These are phyloP conservation scores for Epirrita christyi DNA, from an alignment of 2,888 invertebrate species.

Conservation along the genomic window DNA sequence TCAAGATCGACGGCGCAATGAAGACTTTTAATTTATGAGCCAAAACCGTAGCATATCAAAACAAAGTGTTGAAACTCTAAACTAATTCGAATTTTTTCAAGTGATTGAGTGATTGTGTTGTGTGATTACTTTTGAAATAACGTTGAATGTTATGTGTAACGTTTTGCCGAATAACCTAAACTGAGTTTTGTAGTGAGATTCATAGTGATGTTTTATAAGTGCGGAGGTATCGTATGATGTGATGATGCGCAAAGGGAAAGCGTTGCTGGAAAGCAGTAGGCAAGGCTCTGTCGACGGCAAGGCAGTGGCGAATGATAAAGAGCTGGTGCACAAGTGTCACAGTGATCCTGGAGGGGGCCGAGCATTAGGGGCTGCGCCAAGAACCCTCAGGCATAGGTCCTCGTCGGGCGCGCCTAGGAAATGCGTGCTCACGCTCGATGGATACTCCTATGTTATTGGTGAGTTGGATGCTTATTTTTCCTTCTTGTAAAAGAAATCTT, in stretches of 20 bases:
- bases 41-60: conserved; percentile 60
- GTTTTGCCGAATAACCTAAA: conserved; percentile 24
- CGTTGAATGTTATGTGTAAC: conserved; percentile 30
- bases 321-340: conserved; percentile 88
- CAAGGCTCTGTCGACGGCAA: conserved; percentile 79
- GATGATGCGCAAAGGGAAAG: conserved; percentile 80
- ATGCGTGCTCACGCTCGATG: conserved; percentile 93
- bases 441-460: conserved; percentile 96
- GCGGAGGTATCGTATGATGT: conserved; percentile 76
- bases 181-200: conserved; percentile 35
- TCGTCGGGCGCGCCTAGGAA: conserved; percentile 87
- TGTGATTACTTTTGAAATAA: conserved; percentile 22
- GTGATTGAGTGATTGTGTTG: conserved; percentile 39
- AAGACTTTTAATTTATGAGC: conserved; percentile 55
- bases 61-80: conserved; percentile 51
- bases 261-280: conserved; percentile 76
- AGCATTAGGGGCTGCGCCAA: conserved; percentile 68
- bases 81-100: conserved; percentile 52
- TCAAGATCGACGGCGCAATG: conserved; percentile 54
- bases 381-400: conserved; percentile 71
- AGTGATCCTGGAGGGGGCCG: conserved; percentile 87
- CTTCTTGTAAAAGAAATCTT: too few species aligned
- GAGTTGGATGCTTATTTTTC: conserved; percentile 63
- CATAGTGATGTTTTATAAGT: conserved; percentile 35
- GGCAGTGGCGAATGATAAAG: conserved; percentile 79